Evolutionary conservation across 1,140 invertebrate genomes (phyloP).

Genomic region (Argopecten irradians): DNA sequence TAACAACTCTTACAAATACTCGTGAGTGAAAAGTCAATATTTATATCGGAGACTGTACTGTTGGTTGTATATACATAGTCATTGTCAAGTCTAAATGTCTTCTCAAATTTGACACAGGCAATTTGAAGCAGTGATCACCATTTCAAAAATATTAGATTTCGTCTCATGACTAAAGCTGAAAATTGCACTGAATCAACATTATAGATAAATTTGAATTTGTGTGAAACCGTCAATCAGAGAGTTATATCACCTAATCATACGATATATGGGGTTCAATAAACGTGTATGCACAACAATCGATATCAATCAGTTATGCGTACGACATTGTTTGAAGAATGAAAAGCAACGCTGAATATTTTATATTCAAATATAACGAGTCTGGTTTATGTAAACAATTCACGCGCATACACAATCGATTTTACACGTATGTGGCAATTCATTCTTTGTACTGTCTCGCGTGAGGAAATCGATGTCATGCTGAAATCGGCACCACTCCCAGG

Average conservation of each 20-base stretch:
- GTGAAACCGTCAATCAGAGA: not conserved
- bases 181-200: not conserved
- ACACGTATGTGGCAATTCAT: constrained; percentile 6
- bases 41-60: not conserved
- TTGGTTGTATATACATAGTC: not conserved
- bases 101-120: not conserved
- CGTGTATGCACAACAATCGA: not conserved
- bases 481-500: not conserved
- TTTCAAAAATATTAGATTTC: not conserved
- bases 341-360: not conserved
- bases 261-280: not conserved
- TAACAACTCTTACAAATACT: too few relatives aligned
- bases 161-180: too few relatives aligned
- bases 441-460: not conserved
- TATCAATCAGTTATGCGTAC: not conserved
- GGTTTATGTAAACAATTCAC: constrained; percentile 14
- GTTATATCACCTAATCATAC: not conserved
- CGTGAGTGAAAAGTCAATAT: not conserved
- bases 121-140: not conserved
- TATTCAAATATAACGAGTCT: constrained; percentile 10
- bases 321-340: not conserved
- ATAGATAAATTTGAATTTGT: not conserved
- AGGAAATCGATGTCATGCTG: not conserved
- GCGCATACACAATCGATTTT: constrained; percentile 16
- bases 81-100: not conserved